Conservation (phyloP, 1,140 invertebrate genomes). For the Agrypnia vestita region DNA sequence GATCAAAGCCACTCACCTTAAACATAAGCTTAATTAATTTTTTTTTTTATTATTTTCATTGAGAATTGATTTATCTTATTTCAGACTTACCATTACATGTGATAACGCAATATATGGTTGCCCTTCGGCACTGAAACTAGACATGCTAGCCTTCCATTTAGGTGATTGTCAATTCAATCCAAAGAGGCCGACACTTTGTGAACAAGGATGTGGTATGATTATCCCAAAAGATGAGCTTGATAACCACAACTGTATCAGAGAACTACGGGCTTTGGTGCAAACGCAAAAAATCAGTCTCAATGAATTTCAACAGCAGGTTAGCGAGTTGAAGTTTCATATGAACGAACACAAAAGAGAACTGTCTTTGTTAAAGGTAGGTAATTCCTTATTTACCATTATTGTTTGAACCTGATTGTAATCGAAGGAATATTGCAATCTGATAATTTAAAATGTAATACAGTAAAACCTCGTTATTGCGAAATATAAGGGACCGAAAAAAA, state of each 20-base stretch:
- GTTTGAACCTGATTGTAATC: background rate
- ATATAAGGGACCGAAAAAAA: no score
- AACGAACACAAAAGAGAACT: conserved; percentile 92
- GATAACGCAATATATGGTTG: conserved; percentile 94
- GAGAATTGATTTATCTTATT: conserved; percentile 57
- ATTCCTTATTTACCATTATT: background rate
- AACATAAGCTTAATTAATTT: no score
- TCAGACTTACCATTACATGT: conserved; percentile 89
- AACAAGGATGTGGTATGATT: conserved; percentile 92
- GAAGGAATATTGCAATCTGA: no score
- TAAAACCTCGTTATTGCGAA: no score
- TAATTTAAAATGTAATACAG: no score
- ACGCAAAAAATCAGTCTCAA: conserved; percentile 89
- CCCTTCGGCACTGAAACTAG: conserved; percentile 87
- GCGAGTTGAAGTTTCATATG: conserved; percentile 89
- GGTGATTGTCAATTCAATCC: conserved; percentile 93
- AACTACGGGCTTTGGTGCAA: conserved; percentile 88
- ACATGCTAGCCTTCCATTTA: conserved; percentile 86
- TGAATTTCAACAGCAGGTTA: conserved; percentile 89
- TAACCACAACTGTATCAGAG: conserved; percentile 94
- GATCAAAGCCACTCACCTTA: no score
- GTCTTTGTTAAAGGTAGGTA: conserved; percentile 83
- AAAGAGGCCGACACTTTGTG: conserved; percentile 93
- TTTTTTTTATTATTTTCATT: no score
- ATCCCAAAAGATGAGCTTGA: conserved; percentile 96